These are phyloP conservation scores for Falco naumanni DNA, from an alignment of 2,797 vertebrate species.

Conservation along the genomic window DNA sequence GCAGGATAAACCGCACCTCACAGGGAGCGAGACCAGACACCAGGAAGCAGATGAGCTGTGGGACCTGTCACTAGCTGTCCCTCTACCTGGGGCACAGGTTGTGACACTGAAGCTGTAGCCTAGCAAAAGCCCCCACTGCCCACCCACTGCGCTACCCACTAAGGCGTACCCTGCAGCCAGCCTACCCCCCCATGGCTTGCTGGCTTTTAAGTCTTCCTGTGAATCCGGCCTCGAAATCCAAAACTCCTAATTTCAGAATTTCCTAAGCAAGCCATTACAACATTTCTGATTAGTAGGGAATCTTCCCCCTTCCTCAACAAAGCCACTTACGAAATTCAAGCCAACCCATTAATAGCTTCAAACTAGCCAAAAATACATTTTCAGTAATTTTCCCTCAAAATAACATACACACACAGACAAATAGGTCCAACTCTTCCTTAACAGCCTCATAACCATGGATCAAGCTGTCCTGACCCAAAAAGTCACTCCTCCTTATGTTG, in stretches of 20 bases:
- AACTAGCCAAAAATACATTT: neutral
- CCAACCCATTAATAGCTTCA: neutral
- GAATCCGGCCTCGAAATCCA: neutral
- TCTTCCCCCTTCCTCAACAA: neutral
- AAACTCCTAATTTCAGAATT: neutral
- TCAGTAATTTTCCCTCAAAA: neutral
- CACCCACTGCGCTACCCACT: fast-evolving
- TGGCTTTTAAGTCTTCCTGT: neutral
- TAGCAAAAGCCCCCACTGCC: neutral
- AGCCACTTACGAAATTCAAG: neutral
- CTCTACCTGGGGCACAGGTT: neutral
- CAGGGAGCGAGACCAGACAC: fast-evolving
- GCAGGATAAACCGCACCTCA: neutral
- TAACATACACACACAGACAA: neutral
- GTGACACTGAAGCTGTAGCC: neutral
- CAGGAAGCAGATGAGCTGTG: neutral
- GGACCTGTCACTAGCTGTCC: fast-evolving
- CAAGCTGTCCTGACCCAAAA: neutral
- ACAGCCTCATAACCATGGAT: neutral
- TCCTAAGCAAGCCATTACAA: neutral
- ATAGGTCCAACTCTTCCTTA: neutral
- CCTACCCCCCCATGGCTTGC: fast-evolving
- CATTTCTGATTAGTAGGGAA: neutral
- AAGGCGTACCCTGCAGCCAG: fast-evolving
- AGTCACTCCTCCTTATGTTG: fast-evolving